Percentiles rank a stretch among this genome's conserved stretches.
phyloP scores from a whole-genome alignment of 2,797 vertebrate genomes.

The Poecile montanus region DNA sequence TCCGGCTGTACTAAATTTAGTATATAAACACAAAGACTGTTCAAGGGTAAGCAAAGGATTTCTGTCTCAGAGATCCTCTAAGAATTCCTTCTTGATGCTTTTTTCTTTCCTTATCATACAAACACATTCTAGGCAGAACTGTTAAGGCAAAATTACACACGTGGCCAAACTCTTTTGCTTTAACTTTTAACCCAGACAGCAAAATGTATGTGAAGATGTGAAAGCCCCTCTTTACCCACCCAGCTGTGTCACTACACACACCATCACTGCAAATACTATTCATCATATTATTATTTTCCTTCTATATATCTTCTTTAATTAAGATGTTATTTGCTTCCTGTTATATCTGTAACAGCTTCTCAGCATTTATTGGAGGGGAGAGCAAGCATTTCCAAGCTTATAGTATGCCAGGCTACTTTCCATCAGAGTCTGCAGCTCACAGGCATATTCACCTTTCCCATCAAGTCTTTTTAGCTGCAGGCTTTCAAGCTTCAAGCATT shows the following conservation, averaged over 20 bases:
- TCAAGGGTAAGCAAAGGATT: conserved; percentile 1
- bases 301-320: not conserved
- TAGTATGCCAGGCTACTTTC: not conserved
- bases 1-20: not conserved
- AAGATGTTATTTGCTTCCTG: not conserved
- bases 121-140: not conserved
- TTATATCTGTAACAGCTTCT: not conserved
- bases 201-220: rapidly evolving
- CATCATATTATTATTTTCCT: not conserved
- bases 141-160: not conserved
- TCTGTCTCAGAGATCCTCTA: not conserved
- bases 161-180: not conserved
- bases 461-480: not conserved
- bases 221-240: not conserved
- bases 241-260: not conserved
- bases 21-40: not conserved
- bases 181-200: not conserved
- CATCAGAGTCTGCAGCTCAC: not conserved
- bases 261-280: not conserved
- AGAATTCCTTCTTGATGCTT: not conserved
- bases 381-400: not conserved
- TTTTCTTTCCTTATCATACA: not conserved
- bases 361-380: not conserved
- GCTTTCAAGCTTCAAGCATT: not conserved
- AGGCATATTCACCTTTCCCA: not conserved